Conservation (phyloP, 2,888 invertebrate species). For the Pyrrhosoma nymphula region DNA sequence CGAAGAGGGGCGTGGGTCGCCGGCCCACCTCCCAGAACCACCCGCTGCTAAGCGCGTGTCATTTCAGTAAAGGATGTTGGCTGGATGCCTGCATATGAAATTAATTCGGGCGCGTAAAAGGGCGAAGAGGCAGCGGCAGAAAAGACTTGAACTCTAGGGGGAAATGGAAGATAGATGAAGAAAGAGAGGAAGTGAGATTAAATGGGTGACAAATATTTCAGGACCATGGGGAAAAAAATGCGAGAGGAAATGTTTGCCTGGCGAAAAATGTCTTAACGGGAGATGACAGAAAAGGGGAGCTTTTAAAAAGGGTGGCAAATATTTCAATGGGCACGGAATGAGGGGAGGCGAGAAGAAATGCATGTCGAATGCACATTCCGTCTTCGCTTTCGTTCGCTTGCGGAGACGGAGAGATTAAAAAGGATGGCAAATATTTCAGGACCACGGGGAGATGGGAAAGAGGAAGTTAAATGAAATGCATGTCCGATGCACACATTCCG, state of each 20-base stretch:
- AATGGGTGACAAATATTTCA: neutral
- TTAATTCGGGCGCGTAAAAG: slow-evolving; percentile 13
- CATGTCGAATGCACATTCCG: slow-evolving; percentile 12
- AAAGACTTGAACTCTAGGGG: neutral
- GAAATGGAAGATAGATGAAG: neutral
- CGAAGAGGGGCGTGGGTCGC: neutral
- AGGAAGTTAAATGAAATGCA: neutral
- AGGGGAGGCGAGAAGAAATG: neutral
- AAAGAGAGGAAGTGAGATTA: neutral
- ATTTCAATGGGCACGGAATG: neutral
- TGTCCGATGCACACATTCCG: neutral
- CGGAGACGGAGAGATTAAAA: neutral
- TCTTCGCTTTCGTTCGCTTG: neutral
- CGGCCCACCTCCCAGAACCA: neutral
- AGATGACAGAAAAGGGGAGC: neutral
- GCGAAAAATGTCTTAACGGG: neutral
- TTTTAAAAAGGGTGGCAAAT: neutral
- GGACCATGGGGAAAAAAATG: neutral
- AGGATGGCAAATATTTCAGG: slow-evolving; percentile 10
- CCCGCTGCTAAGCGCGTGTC: slow-evolving; percentile 50
- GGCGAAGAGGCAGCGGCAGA: neutral
- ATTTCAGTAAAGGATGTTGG: slow-evolving; percentile 54
- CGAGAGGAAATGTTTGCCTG: neutral
- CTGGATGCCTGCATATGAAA: slow-evolving; percentile 47
- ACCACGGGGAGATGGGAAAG: neutral